These are phyloP conservation scores for Bicyclus anynana DNA, from an alignment of 1,140 invertebrate species.

Conservation along the genomic window DNA sequence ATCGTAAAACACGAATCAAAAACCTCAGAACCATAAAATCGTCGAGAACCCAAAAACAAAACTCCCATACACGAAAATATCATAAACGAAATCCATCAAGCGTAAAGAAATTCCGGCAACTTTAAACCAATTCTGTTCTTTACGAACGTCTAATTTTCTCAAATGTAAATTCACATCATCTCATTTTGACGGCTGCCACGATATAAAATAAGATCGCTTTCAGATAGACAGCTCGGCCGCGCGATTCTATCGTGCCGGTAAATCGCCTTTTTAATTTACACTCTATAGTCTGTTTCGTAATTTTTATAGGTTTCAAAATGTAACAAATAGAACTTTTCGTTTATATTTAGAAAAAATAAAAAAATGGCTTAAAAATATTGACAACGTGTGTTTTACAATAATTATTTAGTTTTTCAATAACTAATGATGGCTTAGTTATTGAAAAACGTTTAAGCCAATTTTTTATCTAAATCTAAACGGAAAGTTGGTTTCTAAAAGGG, in stretches of 20 bases:
- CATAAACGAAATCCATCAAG: conserved; percentile 28
- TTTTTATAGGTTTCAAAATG: too few relatives aligned
- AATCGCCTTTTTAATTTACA: background rate
- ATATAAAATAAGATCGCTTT: conserved; percentile 24
- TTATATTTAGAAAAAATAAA: too few relatives aligned
- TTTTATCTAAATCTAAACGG: too few relatives aligned
- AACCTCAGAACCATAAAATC: background rate
- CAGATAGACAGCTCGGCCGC: background rate
- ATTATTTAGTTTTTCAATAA: too few relatives aligned
- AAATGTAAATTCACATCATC: conserved; percentile 39
- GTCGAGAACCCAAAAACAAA: conserved; percentile 12
- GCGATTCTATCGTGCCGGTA: background rate
- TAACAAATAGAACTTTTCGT: too few relatives aligned
- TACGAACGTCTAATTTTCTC: conserved; percentile 36
- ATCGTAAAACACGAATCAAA: background rate
- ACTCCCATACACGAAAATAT: conserved; percentile 13
- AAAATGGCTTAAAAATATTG: too few relatives aligned
- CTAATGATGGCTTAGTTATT: too few relatives aligned
- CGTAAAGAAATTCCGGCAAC: conserved; percentile 23
- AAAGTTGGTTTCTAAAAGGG: too few relatives aligned
- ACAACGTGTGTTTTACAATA: too few relatives aligned
- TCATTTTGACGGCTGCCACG: conserved; percentile 33
- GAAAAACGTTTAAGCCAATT: too few relatives aligned
- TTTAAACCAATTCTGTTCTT: conserved; percentile 26
- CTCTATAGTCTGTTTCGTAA: background rate